Base-by-base conservation (phyloP, 1,140 invertebrate species). In the Drosophila ohnishii region DNA sequence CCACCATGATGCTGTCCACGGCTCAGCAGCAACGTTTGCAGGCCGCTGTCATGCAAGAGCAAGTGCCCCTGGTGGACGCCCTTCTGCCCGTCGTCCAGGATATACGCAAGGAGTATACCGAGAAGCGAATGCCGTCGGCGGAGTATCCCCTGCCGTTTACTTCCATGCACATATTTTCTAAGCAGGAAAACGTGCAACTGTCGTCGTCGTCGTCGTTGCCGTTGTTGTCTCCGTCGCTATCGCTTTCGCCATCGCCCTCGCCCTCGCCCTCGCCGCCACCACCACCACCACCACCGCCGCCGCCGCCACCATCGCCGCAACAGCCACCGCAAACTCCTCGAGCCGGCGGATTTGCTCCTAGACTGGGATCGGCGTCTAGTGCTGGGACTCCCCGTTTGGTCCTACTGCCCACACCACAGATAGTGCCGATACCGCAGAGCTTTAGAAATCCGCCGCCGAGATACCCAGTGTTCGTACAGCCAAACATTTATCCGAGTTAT, bases 21-120 rank as follows among this genome's bases (percentile, higher is more conserved):
- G 39, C 47, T 4, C 45, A 59, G 10, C 71, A 64, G 63, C 59
- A 55, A 35, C 63, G 48, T 1, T 48, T 75, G n/a, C 75, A 74
- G 62, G 32, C 58, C 19, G 75, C 75, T 5, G 16, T 79, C 1
- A 1, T 53, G 13, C 77, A 70, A 45, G 8, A 39, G 0, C 39
- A 59, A 0, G 3, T 58, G 0, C 44, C 78, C 0, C 25, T 80
- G 32, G 13, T 10, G 8, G 59, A 57, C 3, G 77, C 78, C 2
- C 22, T 80, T 4, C 2, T 50, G 30, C 56, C 71, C 39, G 34
- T 80, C 9, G 35, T 58, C 1, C 3, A 47, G 9, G 77, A 80
- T 19, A 28, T 80, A 16, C 61, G 47, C 37, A 37, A 40, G 9
- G 77, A 73, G 51, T 37, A 63, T n/a, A 39, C 30, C 13, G 9